Evolutionary conservation across 1,140 invertebrate species (phyloP), one percentile per base, ranked within the genome.

Genomic region (Whitmania pigra): DNA sequence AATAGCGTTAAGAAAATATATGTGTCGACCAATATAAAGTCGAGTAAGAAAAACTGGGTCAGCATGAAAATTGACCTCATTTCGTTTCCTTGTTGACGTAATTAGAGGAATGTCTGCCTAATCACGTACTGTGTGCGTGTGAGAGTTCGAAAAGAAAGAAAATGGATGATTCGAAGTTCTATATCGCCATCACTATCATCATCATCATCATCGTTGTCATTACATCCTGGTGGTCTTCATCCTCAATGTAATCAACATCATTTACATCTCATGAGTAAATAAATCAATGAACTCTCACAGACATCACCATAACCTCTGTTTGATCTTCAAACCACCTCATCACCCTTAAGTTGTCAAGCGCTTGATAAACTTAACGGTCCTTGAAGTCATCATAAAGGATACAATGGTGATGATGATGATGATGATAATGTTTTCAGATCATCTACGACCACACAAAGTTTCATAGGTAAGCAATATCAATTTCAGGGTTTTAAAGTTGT

Each of bases 81-180:
- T 63, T 63, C 22, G 57, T 63, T n/a, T 63, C 22, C 57, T 25
- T 63, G 57, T 63, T 22, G 22, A 25, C 57, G 57, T 25, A 31
- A 25, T 63, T 63, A 31, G 43, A 49, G 22, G 57, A 25, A 63
- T 63, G 57, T 63, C 22, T 63, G 57, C 57, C 20, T 57, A 25
- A n/a, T 22, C 29, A 63, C 29, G 57, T 63, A 18, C 57, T 63
- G 57, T 20, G 57, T 63, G 57, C 18, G 57, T 31, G 57, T 17
- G 57, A 9, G 57, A 15, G 57, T 63, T 22, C 22, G 57, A 31
- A 31, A 25, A 63, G 22, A 63, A 36, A 13, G 22, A 63, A 63
- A 63, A 22, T 13, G 57, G 9, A 20, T 20, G 29, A 7, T 63
- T 63, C 11, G 29, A 22, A 22, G 57, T 25, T 13, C 57, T 2